Evolutionary conservation across 2,888 invertebrate genomes (phyloP).

Genomic region (Sturmia bella): DNA sequence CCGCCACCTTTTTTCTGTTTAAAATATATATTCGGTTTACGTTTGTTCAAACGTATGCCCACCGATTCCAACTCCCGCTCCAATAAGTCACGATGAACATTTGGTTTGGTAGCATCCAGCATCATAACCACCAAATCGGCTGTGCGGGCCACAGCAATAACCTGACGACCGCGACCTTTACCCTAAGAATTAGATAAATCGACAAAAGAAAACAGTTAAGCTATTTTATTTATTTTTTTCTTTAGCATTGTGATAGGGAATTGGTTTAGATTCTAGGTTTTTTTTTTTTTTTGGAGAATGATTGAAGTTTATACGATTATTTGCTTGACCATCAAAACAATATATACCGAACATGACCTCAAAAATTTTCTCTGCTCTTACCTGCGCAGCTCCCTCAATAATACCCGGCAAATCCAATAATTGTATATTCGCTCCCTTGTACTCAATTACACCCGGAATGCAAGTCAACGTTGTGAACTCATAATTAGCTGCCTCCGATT

Average conservation of each 20-base stretch:
- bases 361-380: too few species aligned
- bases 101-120: constrained; percentile 99
- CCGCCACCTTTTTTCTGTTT: constrained; percentile 98
- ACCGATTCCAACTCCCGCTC: constrained; percentile 98
- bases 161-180: constrained; percentile 95
- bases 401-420: constrained; percentile 99
- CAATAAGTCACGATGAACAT: constrained; percentile 94
- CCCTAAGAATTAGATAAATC: constrained; percentile 82
- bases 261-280: too few species aligned
- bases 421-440: constrained; percentile 99
- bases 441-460: constrained; percentile 99
- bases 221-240: too few species aligned
- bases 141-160: constrained; percentile 99
- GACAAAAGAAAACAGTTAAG: not conserved
- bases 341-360: not conserved
- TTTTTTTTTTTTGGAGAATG: too few species aligned
- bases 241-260: too few species aligned
- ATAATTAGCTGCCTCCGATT: constrained; percentile 98
- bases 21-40: constrained; percentile 98
- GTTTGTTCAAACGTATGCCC: constrained; percentile 97
- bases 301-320: too few species aligned
- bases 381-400: constrained; percentile 98
- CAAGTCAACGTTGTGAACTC: constrained; percentile 99
- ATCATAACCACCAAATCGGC: constrained; percentile 99
- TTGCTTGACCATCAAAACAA: not conserved